Evolutionary conservation across 2,888 invertebrate genomes (phyloP).

Genomic region (Ceramica pisi): DNA sequence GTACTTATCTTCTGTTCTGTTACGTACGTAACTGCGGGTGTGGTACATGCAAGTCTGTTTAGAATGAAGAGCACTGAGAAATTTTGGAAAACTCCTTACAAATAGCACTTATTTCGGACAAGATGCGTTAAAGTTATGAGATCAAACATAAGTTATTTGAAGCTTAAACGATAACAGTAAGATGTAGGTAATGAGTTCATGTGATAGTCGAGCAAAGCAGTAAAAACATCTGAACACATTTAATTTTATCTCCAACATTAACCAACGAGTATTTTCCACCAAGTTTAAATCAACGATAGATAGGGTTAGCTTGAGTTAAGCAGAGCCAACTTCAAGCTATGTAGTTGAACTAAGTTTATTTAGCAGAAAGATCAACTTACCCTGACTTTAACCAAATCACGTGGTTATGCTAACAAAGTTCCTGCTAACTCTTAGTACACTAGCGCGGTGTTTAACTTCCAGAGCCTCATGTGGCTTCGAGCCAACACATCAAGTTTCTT

Average conservation of each 20-base stretch:
- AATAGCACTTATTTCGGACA: background rate
- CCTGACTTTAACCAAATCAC: constrained; percentile 11
- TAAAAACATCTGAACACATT: background rate
- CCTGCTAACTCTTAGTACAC: constrained; percentile 17
- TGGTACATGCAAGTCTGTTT: background rate
- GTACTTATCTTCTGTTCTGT: constrained; percentile 54
- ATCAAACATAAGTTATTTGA: background rate
- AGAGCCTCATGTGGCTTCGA: constrained; percentile 30
- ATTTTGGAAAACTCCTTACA: background rate
- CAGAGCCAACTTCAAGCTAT: constrained; percentile 12
- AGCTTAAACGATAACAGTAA: background rate
- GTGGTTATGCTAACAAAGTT: constrained; percentile 23
- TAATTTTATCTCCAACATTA: background rate
- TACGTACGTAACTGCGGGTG: constrained; percentile 2
- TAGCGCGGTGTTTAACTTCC: constrained; percentile 31
- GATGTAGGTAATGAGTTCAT: no score
- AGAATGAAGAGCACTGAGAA: constrained; percentile 1
- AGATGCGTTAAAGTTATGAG: background rate
- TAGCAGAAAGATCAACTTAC: constrained; percentile 1
- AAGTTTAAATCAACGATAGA: constrained; percentile 6
- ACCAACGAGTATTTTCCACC: background rate
- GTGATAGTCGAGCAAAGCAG: no score
- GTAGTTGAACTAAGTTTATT: constrained; percentile 31
- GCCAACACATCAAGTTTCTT: constrained; percentile 35
- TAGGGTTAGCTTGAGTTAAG: background rate